These are phyloP conservation scores for Pachycephus smyrnensis DNA, from an alignment of 2,888 invertebrate genomes.

Conservation along the genomic window DNA sequence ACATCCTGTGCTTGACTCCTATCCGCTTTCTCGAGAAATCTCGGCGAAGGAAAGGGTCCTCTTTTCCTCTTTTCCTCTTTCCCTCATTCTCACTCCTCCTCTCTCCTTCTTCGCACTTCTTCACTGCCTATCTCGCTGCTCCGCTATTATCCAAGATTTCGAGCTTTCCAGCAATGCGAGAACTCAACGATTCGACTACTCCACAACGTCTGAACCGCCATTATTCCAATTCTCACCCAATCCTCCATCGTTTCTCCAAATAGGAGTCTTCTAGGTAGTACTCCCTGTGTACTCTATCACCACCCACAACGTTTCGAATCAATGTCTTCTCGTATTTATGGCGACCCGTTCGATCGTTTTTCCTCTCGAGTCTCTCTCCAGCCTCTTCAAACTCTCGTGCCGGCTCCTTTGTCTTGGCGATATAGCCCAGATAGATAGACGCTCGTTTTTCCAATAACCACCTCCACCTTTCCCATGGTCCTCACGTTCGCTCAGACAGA, in stretches of 20 bases:
- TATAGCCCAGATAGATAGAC: constrained; percentile 31
- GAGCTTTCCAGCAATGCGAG: too few relatives aligned
- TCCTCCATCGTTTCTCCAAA: too few relatives aligned
- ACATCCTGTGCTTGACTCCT: constrained; percentile 16
- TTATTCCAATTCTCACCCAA: too few relatives aligned
- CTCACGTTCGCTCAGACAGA: constrained; percentile 3
- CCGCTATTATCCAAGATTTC: too few relatives aligned
- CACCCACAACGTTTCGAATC: constrained; percentile 8
- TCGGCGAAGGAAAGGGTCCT: too few relatives aligned
- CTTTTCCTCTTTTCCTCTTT: neutral
- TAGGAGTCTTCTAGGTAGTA: too few relatives aligned
- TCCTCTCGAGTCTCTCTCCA: constrained; percentile 19
- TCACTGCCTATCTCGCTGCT: neutral
- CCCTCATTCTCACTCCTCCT: neutral
- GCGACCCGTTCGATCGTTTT: constrained; percentile 21
- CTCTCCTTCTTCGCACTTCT: neutral
- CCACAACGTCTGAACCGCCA: too few relatives aligned
- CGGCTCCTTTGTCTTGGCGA: constrained; percentile 27
- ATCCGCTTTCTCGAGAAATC: too few relatives aligned
- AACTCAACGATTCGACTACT: too few relatives aligned
- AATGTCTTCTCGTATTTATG: constrained; percentile 28
- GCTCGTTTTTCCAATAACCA: constrained; percentile 30
- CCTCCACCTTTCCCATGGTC: constrained; percentile 7
- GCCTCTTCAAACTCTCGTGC: constrained; percentile 11
- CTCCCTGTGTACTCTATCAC: neutral